Conservation (phyloP, 2,113 vertebrate species). For the Trinectes maculatus region DNA sequence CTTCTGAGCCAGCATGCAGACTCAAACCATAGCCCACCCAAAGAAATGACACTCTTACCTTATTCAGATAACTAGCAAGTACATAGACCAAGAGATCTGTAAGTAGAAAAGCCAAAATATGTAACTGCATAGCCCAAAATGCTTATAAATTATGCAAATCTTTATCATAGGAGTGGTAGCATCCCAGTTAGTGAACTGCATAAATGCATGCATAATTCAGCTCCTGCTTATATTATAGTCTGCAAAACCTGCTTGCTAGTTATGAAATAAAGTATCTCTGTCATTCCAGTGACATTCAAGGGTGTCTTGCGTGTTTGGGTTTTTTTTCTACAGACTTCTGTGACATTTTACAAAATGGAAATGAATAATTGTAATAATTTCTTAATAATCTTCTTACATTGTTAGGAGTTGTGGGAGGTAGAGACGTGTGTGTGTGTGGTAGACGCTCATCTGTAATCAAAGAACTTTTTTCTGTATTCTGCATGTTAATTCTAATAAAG, state of each 20-base stretch:
- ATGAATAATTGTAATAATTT: conserved; percentile 88
- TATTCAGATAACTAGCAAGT: conserved; percentile 80
- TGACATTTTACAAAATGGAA: conserved; percentile 94
- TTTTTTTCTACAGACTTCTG: conserved; percentile 95
- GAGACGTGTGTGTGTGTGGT: conserved; percentile 72
- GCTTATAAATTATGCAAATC: conserved; percentile 76
- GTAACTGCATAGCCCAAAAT: conserved; percentile 35
- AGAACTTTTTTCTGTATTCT: conserved; percentile 80
- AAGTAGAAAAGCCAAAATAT: conserved; percentile 40
- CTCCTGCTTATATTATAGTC: conserved; percentile 62
- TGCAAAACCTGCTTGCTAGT: conserved; percentile 71
- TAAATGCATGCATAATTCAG: conserved; percentile 75
- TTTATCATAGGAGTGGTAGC: conserved; percentile 61
- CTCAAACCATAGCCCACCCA: conserved; percentile 69
- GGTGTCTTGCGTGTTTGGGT: conserved; percentile 79
- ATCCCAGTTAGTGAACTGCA: conserved; percentile 62
- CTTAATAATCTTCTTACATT: conserved; percentile 88
- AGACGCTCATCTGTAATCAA: conserved; percentile 82
- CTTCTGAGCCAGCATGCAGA: conserved; percentile 92
- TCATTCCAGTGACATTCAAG: conserved; percentile 72
- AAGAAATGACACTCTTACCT: conserved; percentile 76
- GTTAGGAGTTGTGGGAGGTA: conserved; percentile 88
- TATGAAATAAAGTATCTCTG: conserved; percentile 79
- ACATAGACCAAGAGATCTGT: conserved; percentile 35
- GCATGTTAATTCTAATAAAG: conserved; percentile 81